phyloP scores from a whole-genome alignment of 2,797 vertebrate species.

The Aerospiza tachiro region DNA sequence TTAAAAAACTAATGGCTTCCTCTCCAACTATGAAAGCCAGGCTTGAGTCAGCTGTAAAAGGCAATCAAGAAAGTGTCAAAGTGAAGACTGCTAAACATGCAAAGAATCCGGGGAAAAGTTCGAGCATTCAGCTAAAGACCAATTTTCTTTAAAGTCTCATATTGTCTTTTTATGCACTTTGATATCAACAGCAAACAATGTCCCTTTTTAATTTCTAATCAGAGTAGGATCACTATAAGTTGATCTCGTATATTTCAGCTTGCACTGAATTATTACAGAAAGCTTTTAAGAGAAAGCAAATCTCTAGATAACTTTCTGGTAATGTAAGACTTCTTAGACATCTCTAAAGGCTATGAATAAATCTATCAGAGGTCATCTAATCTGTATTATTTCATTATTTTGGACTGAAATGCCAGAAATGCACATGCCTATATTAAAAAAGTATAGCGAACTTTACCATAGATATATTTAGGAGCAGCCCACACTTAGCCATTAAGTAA shows the following conservation, averaged over 20 bases:
- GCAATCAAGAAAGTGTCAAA: slow-evolving; percentile 85
- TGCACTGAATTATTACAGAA: slow-evolving; percentile 12
- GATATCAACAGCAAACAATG: background rate
- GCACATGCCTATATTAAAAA: background rate
- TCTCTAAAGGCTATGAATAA: background rate
- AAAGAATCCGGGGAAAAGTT: slow-evolving; percentile 76
- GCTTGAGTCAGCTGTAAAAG: slow-evolving; percentile 87
- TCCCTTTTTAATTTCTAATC: background rate
- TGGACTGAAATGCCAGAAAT: background rate
- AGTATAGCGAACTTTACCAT: background rate
- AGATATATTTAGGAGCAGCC: background rate
- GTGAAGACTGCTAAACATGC: slow-evolving; percentile 73
- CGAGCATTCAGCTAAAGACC: slow-evolving; percentile 92
- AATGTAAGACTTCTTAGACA: background rate
- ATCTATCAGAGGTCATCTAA: background rate
- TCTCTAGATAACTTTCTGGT: background rate
- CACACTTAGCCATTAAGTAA: background rate
- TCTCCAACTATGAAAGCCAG: slow-evolving; percentile 87
- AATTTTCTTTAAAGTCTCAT: slow-evolving; percentile 73
- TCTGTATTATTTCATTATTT: background rate
- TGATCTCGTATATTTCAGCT: slow-evolving; percentile 19
- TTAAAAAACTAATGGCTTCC: slow-evolving; percentile 85
- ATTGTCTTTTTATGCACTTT: slow-evolving; percentile 7
- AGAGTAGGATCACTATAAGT: background rate
- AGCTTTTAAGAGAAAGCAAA: background rate